phyloP scores from a whole-genome alignment of 2,113 vertebrate species.

The Caretta caretta region DNA sequence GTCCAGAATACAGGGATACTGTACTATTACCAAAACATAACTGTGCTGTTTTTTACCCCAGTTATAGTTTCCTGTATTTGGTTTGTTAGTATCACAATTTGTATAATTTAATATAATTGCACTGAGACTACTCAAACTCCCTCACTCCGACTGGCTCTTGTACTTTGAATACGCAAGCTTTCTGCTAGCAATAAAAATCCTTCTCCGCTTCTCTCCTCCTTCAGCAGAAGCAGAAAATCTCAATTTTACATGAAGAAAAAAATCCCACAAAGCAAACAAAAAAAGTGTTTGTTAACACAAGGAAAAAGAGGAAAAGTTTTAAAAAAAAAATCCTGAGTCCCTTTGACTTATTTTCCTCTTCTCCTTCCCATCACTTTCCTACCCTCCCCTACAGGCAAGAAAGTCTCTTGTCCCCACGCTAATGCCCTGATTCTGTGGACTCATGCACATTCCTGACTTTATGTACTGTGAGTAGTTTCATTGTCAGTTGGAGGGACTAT shows the following conservation, averaged over 20 bases:
- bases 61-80: background rate
- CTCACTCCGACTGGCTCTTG: background rate
- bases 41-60: background rate
- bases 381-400: background rate
- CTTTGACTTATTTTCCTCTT: background rate
- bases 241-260: background rate
- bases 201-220: background rate
- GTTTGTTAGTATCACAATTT: background rate
- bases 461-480: background rate
- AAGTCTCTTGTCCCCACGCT: background rate
- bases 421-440: background rate
- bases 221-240: background rate
- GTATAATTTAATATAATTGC: background rate
- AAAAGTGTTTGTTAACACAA: background rate
- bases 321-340: background rate
- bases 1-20: background rate
- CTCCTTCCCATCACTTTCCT: background rate
- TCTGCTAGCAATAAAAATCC: background rate
- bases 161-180: background rate
- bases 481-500: background rate
- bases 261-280: background rate
- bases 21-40: background rate
- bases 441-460: background rate
- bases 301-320: background rate
- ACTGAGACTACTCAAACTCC: background rate